A percentile compares a stretch with the other conserved stretches of the same genome.
Conservation (phyloP, 1,140 invertebrate species). For the Leptinotarsa texana region DNA sequence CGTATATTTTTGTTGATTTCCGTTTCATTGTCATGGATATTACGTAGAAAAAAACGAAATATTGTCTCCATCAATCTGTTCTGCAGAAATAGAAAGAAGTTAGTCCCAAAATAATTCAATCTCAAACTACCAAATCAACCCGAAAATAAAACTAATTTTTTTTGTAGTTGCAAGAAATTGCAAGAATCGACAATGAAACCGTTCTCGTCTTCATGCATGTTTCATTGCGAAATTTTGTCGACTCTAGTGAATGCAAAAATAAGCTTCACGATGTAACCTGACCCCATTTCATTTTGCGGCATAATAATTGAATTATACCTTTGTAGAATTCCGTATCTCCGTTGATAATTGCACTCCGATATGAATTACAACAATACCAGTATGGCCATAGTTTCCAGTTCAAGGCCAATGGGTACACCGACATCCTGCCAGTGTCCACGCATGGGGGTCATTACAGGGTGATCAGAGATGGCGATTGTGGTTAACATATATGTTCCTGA, state of each 20-base stretch:
- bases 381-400: not conserved
- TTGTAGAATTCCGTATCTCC: not conserved
- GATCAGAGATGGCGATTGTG: too few relatives aligned
- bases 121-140: too few relatives aligned
- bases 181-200: too few relatives aligned
- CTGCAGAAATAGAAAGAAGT: too few relatives aligned
- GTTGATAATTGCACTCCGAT: not conserved
- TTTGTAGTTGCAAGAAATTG: too few relatives aligned
- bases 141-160: too few relatives aligned
- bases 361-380: conserved; percentile 6
- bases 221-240: not conserved
- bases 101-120: too few relatives aligned
- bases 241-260: not conserved
- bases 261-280: not conserved
- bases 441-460: not conserved
- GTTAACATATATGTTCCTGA: too few relatives aligned
- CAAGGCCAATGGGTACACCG: not conserved
- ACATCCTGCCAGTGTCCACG: conserved; percentile 1
- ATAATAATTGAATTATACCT: not conserved
- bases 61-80: too few relatives aligned
- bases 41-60: too few relatives aligned
- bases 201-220: not conserved
- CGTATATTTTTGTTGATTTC: too few relatives aligned
- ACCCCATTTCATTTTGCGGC: not conserved
- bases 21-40: too few relatives aligned